phyloP scores from a whole-genome alignment of 2,888 invertebrate species.

The Caenorhabditis sp. region DNA sequence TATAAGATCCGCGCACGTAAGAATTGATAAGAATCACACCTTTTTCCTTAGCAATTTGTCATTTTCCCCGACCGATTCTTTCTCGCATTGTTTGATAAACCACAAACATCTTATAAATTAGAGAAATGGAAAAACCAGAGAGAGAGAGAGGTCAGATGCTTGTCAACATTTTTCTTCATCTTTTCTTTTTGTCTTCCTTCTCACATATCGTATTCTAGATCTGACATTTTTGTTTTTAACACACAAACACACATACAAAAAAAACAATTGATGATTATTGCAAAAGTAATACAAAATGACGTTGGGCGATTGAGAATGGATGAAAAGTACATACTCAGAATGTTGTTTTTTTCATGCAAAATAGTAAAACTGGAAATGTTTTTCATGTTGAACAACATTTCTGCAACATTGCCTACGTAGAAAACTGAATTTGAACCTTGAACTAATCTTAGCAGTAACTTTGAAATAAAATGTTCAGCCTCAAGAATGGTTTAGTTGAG shows the following conservation, averaged over 20 bases:
- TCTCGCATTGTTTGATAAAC: slow-evolving; percentile 1
- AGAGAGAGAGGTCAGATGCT: slow-evolving; percentile 5
- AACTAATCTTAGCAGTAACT: too few species aligned
- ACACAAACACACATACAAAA: too few species aligned
- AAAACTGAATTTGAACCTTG: too few species aligned
- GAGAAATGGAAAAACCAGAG: slow-evolving; percentile 4
- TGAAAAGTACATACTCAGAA: too few species aligned
- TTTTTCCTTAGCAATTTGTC: neutral
- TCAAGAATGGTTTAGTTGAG: too few species aligned
- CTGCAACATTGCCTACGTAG: too few species aligned
- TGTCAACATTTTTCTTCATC: slow-evolving; percentile 4
- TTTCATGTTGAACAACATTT: too few species aligned
- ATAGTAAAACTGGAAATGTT: neutral
- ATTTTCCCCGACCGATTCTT: neutral
- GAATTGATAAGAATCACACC: neutral
- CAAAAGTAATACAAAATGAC: neutral
- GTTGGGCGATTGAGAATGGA: too few species aligned
- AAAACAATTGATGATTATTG: neutral
- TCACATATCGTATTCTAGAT: neutral
- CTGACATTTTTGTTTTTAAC: neutral
- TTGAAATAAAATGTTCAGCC: too few species aligned
- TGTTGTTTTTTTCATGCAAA: neutral
- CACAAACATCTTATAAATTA: neutral
- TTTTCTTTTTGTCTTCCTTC: neutral
- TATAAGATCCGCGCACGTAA: neutral